A percentile compares a stretch with the other conserved stretches of the same genome.
Conservation (phyloP, 2,797 vertebrate species). For the Micromesistius poutassou region DNA sequence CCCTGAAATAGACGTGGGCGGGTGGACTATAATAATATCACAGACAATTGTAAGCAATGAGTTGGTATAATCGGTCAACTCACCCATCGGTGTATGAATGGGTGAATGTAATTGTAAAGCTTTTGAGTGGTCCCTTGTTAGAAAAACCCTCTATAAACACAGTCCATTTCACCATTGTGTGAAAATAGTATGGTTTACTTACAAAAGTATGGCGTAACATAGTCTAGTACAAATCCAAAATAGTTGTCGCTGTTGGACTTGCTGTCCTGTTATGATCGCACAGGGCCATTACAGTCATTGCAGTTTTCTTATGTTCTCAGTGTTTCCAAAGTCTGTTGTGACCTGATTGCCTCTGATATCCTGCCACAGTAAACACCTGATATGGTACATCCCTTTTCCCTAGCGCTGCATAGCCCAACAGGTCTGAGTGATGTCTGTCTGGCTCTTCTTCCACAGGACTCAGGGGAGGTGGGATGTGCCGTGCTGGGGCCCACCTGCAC, state of each 20-base stretch:
- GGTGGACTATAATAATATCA: too few species aligned
- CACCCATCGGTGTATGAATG: too few species aligned
- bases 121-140: neutral
- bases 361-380: neutral
- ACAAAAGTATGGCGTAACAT: too few species aligned
- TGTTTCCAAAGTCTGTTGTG: neutral
- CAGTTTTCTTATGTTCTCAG: neutral
- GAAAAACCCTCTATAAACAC: too few species aligned
- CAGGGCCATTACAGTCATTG: too few species aligned
- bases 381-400: neutral
- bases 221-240: too few species aligned
- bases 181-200: too few species aligned
- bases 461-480: slow-evolving; percentile 72
- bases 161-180: too few species aligned
- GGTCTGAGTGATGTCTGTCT: neutral
- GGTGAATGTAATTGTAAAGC: neutral
- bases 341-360: neutral
- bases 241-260: neutral
- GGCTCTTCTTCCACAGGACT: slow-evolving; percentile 40
- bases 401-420: neutral
- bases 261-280: too few species aligned
- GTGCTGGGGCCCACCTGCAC: slow-evolving; percentile 88
- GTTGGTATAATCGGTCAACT: too few species aligned
- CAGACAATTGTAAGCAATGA: too few species aligned
- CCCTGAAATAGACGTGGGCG: too few species aligned